Conservation (phyloP, 2,113 vertebrate species). For the Pangasianodon hypophthalmus region DNA sequence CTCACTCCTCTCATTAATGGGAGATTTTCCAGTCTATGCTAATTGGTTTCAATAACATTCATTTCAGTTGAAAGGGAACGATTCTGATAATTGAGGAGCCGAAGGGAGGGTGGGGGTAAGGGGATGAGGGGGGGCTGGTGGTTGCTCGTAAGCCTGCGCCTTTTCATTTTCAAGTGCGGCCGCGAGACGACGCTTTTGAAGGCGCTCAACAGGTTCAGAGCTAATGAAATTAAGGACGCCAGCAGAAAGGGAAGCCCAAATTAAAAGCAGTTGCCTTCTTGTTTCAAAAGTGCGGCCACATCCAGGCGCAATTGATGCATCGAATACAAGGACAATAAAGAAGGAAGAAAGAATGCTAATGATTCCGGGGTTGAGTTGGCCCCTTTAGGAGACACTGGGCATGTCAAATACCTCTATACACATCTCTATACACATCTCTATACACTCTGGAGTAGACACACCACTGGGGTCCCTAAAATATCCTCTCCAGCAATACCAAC, state of each 20-base stretch:
- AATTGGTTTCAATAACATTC: constrained; percentile 99
- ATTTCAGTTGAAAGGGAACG: constrained; percentile 99
- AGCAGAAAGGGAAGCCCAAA: constrained; percentile 84
- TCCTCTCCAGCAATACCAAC: not conserved
- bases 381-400: not conserved
- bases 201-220: constrained; percentile 91
- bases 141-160: constrained; percentile 61
- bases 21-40: constrained; percentile 99
- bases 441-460: not conserved
- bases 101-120: constrained; percentile 74
- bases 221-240: constrained; percentile 99
- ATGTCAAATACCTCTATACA: not conserved
- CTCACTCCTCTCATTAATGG: constrained; percentile 99
- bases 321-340: constrained; percentile 59
- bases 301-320: constrained; percentile 89
- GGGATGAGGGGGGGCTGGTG: not conserved
- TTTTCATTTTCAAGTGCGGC: constrained; percentile 97
- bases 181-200: constrained; percentile 90
- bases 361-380: not conserved
- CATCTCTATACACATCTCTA: not conserved
- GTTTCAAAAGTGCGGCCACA: constrained; percentile 90
- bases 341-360: constrained; percentile 58
- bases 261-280: constrained; percentile 98
- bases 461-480: not conserved
- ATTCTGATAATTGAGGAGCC: constrained; percentile 98